Base-by-base conservation (phyloP, 1,140 invertebrate genomes). In the Hypothenemus hampei region DNA sequence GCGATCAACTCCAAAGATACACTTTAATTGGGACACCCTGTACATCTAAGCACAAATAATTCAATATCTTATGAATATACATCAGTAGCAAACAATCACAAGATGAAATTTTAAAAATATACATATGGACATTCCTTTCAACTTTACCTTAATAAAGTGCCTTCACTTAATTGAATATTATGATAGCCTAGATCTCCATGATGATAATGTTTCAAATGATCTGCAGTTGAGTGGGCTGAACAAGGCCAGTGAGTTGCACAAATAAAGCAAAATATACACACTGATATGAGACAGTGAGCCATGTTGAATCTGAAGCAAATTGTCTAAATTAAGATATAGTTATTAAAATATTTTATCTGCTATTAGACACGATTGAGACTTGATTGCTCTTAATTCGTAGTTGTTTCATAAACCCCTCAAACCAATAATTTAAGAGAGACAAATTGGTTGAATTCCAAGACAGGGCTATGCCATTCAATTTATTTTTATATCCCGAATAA, bases 201-300 rank as follows among this genome's bases (percentile, higher is more conserved):
- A 3, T 44, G 61, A 49, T 63, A 43, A 5, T 49, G 45, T 23
- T 58, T 48, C 22, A 59, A 62, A 64, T 58, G 72, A 62, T 46
- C 65, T 44, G 71, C 68, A 63, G 69, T 77, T 39, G 73, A 75
- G 69, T 77, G 85, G 64, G 76, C 82, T 22, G 77, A 81, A 64
- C 86, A 88, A 1, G 82, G 79, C 31, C 78, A 78, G 56, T 86
- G 85, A 33, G 84, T 79, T 8, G 85, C 84, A 66, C 85, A 87
- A 3, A 89, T 69, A 26, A 88, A 77, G 68, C 86, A 89, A 61
- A 89, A 83, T 68, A 88, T 82, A 62, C 85, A 87, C 18, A 89
- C 84, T 11, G 84, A 85, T 59, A 87, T 80, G 31, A 86, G 71
- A 60, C 82, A 79, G 55, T 72, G 73, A 45, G 73, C 73, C 77